Conservation (phyloP, 2,113 vertebrate genomes). For the Peucedramus taeniatus region DNA sequence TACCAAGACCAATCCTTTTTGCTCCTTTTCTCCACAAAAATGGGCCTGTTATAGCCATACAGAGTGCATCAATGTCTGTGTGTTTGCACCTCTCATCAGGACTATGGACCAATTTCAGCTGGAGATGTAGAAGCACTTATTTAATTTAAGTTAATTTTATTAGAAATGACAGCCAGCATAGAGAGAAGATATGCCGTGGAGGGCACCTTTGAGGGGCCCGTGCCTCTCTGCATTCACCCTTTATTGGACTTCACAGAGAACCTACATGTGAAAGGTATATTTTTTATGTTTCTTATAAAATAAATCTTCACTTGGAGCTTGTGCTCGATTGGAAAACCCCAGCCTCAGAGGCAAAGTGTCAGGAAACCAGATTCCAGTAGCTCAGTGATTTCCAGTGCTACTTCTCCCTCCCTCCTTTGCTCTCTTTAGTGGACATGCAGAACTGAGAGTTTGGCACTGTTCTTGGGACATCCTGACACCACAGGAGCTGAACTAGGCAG, state of each 20-base stretch:
- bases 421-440: fast-evolving
- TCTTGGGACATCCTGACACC: fast-evolving
- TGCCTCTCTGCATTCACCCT: background rate
- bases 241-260: background rate
- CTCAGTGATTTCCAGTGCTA: background rate
- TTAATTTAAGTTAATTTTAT: background rate
- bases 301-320: background rate
- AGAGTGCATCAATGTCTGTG: background rate
- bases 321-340: fast-evolving
- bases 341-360: fast-evolving
- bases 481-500: background rate
- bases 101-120: background rate
- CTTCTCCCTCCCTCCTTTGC: background rate
- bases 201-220: background rate
- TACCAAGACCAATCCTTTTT: background rate
- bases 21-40: background rate
- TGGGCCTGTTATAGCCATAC: background rate
- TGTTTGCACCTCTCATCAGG: background rate
- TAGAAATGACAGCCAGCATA: background rate
- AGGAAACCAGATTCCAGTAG: background rate
- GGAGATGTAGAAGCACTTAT: background rate
- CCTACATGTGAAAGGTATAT: background rate
- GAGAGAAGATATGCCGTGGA: background rate
- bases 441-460: background rate
- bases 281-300: background rate